Evolutionary conservation across 1,140 invertebrate species (phyloP).

Genomic region (Diploscapter pachys): DNA sequence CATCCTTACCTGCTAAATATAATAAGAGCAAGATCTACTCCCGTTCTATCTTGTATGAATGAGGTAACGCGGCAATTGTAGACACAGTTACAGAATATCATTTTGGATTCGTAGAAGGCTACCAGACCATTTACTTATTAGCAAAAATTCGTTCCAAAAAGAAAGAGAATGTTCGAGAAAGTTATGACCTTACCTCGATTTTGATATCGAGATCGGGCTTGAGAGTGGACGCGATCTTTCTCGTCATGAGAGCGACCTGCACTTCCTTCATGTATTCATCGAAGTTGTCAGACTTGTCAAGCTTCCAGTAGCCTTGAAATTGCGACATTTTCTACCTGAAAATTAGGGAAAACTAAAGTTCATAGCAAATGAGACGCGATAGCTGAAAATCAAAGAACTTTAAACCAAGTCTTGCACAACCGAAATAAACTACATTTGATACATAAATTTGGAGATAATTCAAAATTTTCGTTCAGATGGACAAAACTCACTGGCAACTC

Average conservation of each 20-base stretch:
- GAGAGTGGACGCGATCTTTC: conserved; percentile 34
- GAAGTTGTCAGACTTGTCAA: conserved; percentile 34
- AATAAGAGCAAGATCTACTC: too few species aligned
- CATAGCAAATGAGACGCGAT: too few species aligned
- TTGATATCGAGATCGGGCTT: conserved; percentile 31
- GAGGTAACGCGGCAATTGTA: background rate
- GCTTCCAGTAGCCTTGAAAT: conserved; percentile 24
- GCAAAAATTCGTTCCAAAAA: background rate
- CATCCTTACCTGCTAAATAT: too few species aligned
- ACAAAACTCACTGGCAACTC: too few species aligned
- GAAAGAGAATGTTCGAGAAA: background rate
- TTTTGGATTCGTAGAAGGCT: background rate
- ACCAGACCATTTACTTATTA: background rate
- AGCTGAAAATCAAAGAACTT: too few species aligned
- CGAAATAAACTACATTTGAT: too few species aligned
- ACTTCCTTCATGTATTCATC: conserved; percentile 40
- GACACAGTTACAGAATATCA: background rate
- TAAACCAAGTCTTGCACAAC: too few species aligned
- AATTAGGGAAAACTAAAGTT: too few species aligned
- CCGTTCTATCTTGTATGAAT: too few species aligned
- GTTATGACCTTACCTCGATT: conserved; percentile 1
- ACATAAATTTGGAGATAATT: too few species aligned
- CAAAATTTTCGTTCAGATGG: too few species aligned
- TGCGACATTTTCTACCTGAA: conserved; percentile 7
- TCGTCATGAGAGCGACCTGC: conserved; percentile 29